phyloP scores from a whole-genome alignment of 2,113 vertebrate species.

The Collichthys lucidus region DNA sequence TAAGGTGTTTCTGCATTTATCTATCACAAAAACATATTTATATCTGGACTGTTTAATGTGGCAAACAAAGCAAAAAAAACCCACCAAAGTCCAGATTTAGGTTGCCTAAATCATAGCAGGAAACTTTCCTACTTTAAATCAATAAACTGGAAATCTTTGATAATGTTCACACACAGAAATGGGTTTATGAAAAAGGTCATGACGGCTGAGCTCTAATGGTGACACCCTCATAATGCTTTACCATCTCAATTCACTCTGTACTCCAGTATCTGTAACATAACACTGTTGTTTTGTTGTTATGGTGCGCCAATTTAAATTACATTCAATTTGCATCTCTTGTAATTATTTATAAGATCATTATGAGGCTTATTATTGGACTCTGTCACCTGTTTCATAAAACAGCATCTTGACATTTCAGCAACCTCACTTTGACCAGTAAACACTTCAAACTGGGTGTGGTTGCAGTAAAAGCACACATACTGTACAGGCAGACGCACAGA shows the following conservation, averaged over 20 bases:
- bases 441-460: background rate
- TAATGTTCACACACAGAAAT: background rate
- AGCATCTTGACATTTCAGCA: background rate
- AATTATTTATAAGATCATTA: background rate
- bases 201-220: background rate
- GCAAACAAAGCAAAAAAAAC: background rate
- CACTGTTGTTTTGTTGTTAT: constrained; percentile 8
- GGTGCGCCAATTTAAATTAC: background rate
- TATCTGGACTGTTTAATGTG: background rate
- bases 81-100: background rate
- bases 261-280: constrained; percentile 3
- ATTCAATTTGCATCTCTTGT: background rate
- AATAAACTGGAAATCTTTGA: background rate
- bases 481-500: constrained; percentile 5
- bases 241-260: background rate
- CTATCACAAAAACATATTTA: background rate
- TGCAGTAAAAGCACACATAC: constrained; percentile 21
- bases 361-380: background rate
- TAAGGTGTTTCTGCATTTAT: background rate
- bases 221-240: background rate
- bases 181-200: background rate
- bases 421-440: background rate
- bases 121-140: background rate
- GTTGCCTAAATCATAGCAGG: background rate
- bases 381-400: background rate